A percentile compares a stretch with the other conserved stretches of the same genome.
Evolutionary conservation across 2,888 invertebrate genomes (phyloP).

Genomic region (Cephus pygmeus): DNA sequence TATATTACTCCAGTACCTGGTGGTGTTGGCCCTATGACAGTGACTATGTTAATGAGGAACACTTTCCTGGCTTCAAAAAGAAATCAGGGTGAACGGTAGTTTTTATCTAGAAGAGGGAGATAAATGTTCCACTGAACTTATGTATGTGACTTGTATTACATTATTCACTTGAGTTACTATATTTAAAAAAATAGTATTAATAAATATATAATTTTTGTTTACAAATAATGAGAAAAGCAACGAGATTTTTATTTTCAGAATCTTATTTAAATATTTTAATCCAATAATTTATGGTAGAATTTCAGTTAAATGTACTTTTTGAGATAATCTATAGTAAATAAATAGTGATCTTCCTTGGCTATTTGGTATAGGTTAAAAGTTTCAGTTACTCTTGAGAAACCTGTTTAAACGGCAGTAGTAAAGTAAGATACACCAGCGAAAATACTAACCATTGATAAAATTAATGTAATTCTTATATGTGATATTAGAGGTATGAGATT

Average conservation of each 20-base stretch:
- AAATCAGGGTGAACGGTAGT: background rate
- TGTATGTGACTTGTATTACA: background rate
- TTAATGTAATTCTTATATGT: background rate
- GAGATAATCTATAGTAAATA: background rate
- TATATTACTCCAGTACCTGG: conserved; percentile 91
- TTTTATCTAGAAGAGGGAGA: background rate
- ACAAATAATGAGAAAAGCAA: background rate
- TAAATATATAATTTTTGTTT: background rate
- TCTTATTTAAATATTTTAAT: background rate
- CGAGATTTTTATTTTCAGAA: background rate
- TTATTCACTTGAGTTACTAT: background rate
- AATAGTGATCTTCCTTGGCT: background rate
- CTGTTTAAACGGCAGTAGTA: background rate
- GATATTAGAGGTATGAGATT: background rate
- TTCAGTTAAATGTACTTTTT: background rate
- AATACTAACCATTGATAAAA: background rate
- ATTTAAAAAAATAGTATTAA: background rate
- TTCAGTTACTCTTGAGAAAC: background rate
- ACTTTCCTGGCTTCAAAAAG: conserved; percentile 80
- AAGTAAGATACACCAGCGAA: background rate
- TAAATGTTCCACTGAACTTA: background rate
- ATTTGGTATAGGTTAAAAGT: background rate
- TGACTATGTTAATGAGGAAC: conserved; percentile 93
- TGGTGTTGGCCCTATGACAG: conserved; percentile 95
- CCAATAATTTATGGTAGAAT: background rate